Evolutionary conservation across 1,140 invertebrate genomes (phyloP).

Genomic region (Ceratoteleas bidentatus): DNA sequence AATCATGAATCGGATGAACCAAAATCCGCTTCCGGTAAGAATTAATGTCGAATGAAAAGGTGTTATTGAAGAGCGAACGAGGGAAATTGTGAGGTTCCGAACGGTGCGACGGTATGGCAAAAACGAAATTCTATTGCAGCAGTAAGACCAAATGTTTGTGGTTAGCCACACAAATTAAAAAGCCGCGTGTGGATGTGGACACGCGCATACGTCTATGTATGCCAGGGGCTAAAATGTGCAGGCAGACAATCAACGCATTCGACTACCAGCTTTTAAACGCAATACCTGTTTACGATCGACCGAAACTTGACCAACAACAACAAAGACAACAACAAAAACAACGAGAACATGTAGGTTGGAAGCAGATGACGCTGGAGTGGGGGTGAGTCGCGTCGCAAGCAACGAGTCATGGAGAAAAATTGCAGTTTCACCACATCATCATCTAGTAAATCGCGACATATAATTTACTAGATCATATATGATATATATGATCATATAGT

Average conservation of each 20-base stretch:
- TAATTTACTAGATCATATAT: too few relatives aligned
- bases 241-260: conserved; percentile 61
- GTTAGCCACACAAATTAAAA: conserved; percentile 53
- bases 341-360: too few relatives aligned
- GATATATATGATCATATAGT: too few relatives aligned
- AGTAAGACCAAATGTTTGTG: conserved; percentile 40
- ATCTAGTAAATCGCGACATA: too few relatives aligned
- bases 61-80: conserved; percentile 10
- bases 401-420: too few relatives aligned
- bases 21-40: conserved; percentile 24
- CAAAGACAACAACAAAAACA: not conserved
- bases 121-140: conserved; percentile 29
- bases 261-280: conserved; percentile 38
- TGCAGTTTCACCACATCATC: too few relatives aligned
- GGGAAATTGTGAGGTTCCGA: not conserved
- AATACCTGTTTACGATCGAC: conserved; percentile 18
- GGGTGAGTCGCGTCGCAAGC: too few relatives aligned
- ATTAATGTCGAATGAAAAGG: conserved; percentile 20
- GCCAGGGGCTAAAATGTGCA: conserved; percentile 33
- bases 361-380: too few relatives aligned
- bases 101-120: not conserved
- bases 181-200: conserved; percentile 26
- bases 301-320: conserved; percentile 22
- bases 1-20: conserved; percentile 6
- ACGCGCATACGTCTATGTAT: conserved; percentile 17